Evolutionary conservation across 2,113 vertebrate genomes (phyloP).

Genomic region (Odocoileus hemionus): DNA sequence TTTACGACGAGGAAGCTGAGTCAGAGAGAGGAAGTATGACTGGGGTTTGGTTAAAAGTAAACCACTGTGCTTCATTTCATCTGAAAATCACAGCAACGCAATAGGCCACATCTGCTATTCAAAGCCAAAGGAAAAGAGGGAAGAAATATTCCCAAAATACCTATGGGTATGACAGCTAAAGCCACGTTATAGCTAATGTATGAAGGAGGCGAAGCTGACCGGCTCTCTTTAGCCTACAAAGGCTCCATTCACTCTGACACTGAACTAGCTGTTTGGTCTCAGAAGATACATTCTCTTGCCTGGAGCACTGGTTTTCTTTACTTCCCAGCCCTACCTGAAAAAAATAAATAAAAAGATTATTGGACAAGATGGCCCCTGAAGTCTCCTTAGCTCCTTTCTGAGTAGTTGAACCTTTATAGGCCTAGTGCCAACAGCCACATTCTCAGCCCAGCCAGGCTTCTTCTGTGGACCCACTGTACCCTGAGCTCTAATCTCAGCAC

Average conservation of each 20-base stretch:
- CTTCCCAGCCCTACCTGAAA: neutral
- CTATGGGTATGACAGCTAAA: neutral
- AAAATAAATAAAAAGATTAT: neutral
- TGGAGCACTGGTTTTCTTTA: neutral
- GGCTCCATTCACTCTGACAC: neutral
- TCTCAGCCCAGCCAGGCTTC: neutral
- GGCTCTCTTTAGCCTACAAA: neutral
- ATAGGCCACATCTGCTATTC: neutral
- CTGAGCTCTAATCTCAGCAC: neutral
- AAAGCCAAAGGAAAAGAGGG: slow-evolving; percentile 2
- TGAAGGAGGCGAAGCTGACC: neutral
- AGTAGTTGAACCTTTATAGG: neutral
- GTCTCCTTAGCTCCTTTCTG: neutral
- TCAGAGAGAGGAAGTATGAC: slow-evolving; percentile 53
- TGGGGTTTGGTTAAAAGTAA: slow-evolving; percentile 15
- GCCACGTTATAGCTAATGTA: neutral
- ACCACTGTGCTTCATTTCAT: neutral
- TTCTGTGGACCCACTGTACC: neutral
- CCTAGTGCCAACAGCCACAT: neutral
- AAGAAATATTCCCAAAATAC: neutral
- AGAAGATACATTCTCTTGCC: neutral
- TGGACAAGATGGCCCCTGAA: neutral
- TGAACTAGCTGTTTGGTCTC: neutral
- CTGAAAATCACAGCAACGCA: slow-evolving; percentile 17
- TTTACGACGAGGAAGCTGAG: slow-evolving; percentile 40